A percentile compares a stretch with the other conserved stretches of the same genome.
Evolutionary conservation across 1,140 invertebrate genomes (phyloP).

Genomic region (Diorhabda carinulata): DNA sequence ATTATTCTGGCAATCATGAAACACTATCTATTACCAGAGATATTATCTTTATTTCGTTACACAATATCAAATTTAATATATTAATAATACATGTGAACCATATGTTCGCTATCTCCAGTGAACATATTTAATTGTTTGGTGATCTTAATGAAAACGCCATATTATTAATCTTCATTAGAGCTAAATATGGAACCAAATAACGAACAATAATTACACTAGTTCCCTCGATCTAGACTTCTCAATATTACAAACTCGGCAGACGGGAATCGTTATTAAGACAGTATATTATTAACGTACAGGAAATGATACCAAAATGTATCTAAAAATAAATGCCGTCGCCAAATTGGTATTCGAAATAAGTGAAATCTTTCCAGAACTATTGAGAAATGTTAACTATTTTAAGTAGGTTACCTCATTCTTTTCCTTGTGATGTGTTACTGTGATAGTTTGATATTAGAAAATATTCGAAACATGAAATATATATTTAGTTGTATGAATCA

Average conservation of each 20-base stretch:
- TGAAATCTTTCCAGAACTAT: background rate
- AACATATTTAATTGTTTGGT: background rate
- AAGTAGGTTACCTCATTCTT: background rate
- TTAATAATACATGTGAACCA: background rate
- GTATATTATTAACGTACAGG: background rate
- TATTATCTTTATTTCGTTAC: background rate
- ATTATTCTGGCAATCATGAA: background rate
- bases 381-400: background rate
- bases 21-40: constrained; percentile 1
- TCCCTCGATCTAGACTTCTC: background rate
- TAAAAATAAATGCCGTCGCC: background rate
- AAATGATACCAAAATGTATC: background rate
- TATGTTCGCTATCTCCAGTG: background rate
- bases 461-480: too few species aligned
- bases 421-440: background rate
- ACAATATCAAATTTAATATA: constrained; percentile 3
- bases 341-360: background rate
- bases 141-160: background rate
- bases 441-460: too few species aligned
- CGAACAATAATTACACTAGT: constrained; percentile 1
- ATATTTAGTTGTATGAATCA: too few species aligned
- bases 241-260: background rate
- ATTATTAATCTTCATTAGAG: constrained; percentile 3
- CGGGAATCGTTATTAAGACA: background rate
- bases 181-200: constrained; percentile 2